These are phyloP conservation scores for Thalassoma bifasciatum DNA, from an alignment of 2,113 vertebrate species.

Conservation along the genomic window DNA sequence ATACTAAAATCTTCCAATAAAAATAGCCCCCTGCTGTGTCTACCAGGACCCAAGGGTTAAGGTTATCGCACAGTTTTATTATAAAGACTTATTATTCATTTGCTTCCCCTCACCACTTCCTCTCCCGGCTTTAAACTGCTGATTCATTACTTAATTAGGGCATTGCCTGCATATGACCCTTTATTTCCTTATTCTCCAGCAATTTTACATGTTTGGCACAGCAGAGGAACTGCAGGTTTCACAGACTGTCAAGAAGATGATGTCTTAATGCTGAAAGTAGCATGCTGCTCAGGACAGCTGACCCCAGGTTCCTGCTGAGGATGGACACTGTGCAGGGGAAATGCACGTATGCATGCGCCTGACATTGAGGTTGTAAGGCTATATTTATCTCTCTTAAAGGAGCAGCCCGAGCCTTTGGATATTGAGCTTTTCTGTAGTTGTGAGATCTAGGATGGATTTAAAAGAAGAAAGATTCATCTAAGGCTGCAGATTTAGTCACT, in stretches of 20 bases:
- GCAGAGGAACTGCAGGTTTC: conserved; percentile 27
- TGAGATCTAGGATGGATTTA: no score
- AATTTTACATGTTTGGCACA: conserved; percentile 21
- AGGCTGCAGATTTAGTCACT: no score
- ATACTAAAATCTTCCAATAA: conserved; percentile 20
- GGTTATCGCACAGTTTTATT: conserved; percentile 51
- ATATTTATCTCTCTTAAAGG: conserved; percentile 2
- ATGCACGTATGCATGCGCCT: conserved; percentile 9
- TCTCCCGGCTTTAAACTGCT: conserved; percentile 25
- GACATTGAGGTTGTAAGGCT: not conserved
- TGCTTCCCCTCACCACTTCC: conserved; percentile 17
- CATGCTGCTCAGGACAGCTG: conserved; percentile 28
- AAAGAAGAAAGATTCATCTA: no score
- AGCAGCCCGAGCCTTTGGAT: not conserved
- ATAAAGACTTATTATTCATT: conserved; percentile 47
- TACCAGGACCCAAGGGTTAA: conserved; percentile 44
- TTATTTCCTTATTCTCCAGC: conserved; percentile 31
- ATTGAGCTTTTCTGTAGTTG: no score
- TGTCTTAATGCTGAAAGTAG: conserved; percentile 49
- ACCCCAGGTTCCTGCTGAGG: conserved; percentile 43
- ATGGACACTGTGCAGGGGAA: conserved; percentile 16
- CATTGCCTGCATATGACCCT: conserved; percentile 35
- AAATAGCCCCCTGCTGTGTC: conserved; percentile 36
- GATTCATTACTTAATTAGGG: conserved; percentile 50
- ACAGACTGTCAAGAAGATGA: conserved; percentile 32